A percentile compares a stretch with the other conserved stretches of the same genome.
phyloP scores from a whole-genome alignment of 2,888 invertebrate genomes.

The Dynastes tityus region DNA sequence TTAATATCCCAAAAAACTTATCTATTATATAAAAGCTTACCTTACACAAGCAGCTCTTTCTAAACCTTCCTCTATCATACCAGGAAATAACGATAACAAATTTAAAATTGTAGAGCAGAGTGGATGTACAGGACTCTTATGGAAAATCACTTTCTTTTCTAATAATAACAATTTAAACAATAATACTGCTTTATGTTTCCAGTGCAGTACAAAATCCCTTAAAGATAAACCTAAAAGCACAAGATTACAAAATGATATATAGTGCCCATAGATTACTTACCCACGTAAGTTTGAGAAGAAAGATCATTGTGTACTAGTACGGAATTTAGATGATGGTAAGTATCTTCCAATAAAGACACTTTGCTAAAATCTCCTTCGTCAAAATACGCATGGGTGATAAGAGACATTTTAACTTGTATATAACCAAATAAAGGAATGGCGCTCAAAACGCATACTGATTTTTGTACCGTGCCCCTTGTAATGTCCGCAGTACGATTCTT shows the following conservation, averaged over 20 bases:
- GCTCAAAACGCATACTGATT: slow-evolving; percentile 96
- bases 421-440: slow-evolving; percentile 93
- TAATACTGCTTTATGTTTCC: slow-evolving; percentile 93
- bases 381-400: slow-evolving; percentile 98
- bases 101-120: slow-evolving; percentile 91
- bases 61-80: slow-evolving; percentile 89
- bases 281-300: slow-evolving; percentile 79
- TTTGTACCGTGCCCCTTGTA: slow-evolving; percentile 97
- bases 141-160: slow-evolving; percentile 91
- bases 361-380: slow-evolving; percentile 94
- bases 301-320: slow-evolving; percentile 80
- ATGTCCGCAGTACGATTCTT: slow-evolving; percentile 94
- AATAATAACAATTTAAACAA: slow-evolving; percentile 94
- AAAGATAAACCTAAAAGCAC: slow-evolving; percentile 83
- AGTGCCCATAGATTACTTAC: slow-evolving; percentile 68
- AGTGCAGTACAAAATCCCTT: slow-evolving; percentile 85
- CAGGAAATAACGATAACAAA: slow-evolving; percentile 91
- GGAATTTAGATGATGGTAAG: slow-evolving; percentile 91
- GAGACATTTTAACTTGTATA: slow-evolving; percentile 93
- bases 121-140: slow-evolving; percentile 92
- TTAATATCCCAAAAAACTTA: too few species aligned
- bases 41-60: slow-evolving; percentile 86
- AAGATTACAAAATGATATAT: slow-evolving; percentile 31
- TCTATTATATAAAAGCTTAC: slow-evolving; percentile 67
- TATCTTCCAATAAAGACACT: slow-evolving; percentile 90